Percentiles rank a stretch among this genome's conserved stretches.
These are phyloP conservation scores for Acrobasis consociella DNA, from an alignment of 2,888 invertebrate species.

Conservation along the genomic window DNA sequence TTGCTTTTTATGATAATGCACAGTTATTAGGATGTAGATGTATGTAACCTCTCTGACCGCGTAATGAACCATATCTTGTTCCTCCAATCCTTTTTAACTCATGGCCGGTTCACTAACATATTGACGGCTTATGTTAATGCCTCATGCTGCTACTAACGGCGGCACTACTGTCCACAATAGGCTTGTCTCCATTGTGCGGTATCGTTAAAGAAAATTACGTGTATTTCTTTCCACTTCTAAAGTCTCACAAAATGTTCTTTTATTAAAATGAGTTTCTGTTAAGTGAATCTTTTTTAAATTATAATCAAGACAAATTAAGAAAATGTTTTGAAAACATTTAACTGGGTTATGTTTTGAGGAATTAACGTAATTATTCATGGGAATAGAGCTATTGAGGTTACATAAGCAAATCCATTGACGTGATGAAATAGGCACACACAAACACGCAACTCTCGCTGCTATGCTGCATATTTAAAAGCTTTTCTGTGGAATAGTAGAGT, in stretches of 20 bases:
- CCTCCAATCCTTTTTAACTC: slow-evolving; percentile 48
- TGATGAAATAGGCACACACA: slow-evolving; percentile 19
- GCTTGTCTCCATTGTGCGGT: slow-evolving; percentile 29
- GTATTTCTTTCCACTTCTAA: slow-evolving; percentile 35
- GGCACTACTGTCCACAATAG: slow-evolving; percentile 33
- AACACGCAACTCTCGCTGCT: slow-evolving; percentile 14
- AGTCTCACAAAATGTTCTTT: slow-evolving; percentile 30
- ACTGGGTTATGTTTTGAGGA: slow-evolving; percentile 18
- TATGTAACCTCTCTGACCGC: slow-evolving; percentile 40
- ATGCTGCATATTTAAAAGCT: background rate
- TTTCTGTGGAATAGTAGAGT: background rate
- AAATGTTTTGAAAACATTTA: slow-evolving; percentile 26
- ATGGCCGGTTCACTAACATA: slow-evolving; percentile 38
- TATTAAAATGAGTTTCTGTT: background rate
- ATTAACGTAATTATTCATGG: slow-evolving; percentile 21
- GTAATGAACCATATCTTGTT: slow-evolving; percentile 51
- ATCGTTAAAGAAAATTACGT: slow-evolving; percentile 40
- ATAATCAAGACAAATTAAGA: slow-evolving; percentile 2
- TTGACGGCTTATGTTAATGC: slow-evolving; percentile 58
- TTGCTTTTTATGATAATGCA: slow-evolving; percentile 4
- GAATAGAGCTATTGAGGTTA: slow-evolving; percentile 24
- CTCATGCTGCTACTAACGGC: slow-evolving; percentile 37
- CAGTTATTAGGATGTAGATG: slow-evolving; percentile 36
- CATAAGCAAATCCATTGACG: slow-evolving; percentile 22
- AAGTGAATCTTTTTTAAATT: background rate